Evolutionary conservation across 2,888 invertebrate species (phyloP).

Genomic region (Amorpha juglandis): DNA sequence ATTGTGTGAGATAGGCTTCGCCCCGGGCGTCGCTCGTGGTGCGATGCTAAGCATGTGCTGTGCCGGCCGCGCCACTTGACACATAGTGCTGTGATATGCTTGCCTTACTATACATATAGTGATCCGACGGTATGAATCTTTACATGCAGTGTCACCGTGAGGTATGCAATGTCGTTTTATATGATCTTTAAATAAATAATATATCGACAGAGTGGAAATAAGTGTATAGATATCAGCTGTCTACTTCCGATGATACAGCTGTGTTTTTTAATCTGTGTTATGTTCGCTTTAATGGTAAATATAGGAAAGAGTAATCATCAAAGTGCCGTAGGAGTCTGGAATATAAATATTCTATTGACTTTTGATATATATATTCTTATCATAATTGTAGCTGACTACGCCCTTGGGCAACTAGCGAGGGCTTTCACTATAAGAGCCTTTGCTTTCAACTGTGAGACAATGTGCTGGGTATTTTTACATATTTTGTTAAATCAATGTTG

Average conservation of each 20-base stretch:
- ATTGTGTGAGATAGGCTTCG: slow-evolving; percentile 73
- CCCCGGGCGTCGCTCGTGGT: slow-evolving; percentile 66
- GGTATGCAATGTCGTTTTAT: slow-evolving; percentile 67
- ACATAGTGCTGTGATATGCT: slow-evolving; percentile 53
- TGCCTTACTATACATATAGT: slow-evolving; percentile 69
- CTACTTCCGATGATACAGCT: background rate
- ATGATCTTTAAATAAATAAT: slow-evolving; percentile 13
- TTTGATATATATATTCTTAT: too few species aligned
- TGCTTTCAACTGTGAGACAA: too few species aligned
- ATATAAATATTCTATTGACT: too few species aligned
- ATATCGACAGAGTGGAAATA: background rate
- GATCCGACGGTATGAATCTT: slow-evolving; percentile 81
- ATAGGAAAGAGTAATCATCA: background rate
- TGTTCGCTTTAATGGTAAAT: too few species aligned
- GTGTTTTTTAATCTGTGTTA: background rate
- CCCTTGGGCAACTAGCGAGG: too few species aligned
- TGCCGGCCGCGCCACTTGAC: slow-evolving; percentile 54
- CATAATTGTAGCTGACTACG: too few species aligned
- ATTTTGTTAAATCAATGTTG: too few species aligned
- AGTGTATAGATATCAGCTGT: background rate
- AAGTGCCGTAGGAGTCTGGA: background rate
- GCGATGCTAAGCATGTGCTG: slow-evolving; percentile 71
- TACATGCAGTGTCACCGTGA: slow-evolving; percentile 84
- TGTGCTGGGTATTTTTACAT: too few species aligned
- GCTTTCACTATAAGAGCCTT: too few species aligned